Base-by-base conservation (phyloP, 2,797 vertebrate genomes). In the Phrynocephalus forsythii region DNA sequence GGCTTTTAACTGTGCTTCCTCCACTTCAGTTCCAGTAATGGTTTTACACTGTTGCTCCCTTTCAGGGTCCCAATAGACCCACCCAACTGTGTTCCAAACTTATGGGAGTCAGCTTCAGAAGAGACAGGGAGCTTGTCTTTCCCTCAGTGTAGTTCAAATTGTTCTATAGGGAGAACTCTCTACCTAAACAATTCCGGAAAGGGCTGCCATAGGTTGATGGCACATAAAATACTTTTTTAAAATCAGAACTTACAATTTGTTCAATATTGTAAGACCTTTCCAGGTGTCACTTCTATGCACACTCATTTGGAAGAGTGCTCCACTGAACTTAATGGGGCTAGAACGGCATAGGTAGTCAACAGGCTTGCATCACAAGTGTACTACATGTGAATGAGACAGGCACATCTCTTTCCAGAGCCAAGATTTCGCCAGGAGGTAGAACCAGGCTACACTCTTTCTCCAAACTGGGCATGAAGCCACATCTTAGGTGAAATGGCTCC, bases 371-470 rank as follows among this genome's bases (percentile, higher is more conserved):
- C 73, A 69, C 75, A 82, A 71, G 38, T 26, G 68, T 44, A 38
- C 38, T 44, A 69, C 56, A 63, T 33, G 52, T 28, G 22, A n/a
- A 71, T 79, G 11, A 80, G 50, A 86, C 16, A 30, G 48, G 67
- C 15, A 66, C 7, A 28, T 63, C 16, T 24, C 24, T 76, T 9
- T 38, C 50, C 50, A 87, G 87, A 22, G n/a, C 15, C 16, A 81
- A n/a, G 24, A n/a, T 90, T 93, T 22, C 82, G 26, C 79, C 88
- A 50, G 38, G 24, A 13, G 18, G 24, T 1, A 91, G 89, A 93
- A 8, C 86, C 90, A 90, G 77, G 0, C 0, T 44, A 52, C 86
- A 77, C 78, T 79, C 0, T 85, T 87, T 85, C 88, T 85, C n/a
- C 28, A 67, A 67, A 28, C 10, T 66, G 50, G n/a, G 73, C 18